Evolutionary conservation across 2,113 vertebrate species (phyloP).

Genomic region (Limanda limanda): DNA sequence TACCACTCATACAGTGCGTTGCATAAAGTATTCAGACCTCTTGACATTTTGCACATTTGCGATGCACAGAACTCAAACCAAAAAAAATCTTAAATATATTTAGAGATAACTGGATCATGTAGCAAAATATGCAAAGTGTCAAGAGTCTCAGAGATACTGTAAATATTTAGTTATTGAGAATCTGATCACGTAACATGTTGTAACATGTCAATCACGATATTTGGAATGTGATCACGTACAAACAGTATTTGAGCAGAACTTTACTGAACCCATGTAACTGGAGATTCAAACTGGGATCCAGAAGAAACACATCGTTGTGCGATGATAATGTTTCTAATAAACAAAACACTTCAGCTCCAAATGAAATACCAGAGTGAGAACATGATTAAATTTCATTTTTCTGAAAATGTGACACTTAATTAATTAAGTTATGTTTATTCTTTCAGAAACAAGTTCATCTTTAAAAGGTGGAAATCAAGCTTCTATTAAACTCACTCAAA

Average conservation of each 20-base stretch:
- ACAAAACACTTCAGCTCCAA: not conserved
- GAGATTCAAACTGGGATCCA: constrained; percentile 17
- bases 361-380: constrained; percentile 2
- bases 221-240: not conserved
- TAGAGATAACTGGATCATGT: constrained; percentile 2
- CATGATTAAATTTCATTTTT: constrained; percentile 18
- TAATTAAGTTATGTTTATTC: constrained; percentile 31
- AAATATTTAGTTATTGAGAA: constrained; percentile 33
- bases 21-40: constrained; percentile 39
- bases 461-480: constrained; percentile 13
- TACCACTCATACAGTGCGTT: not conserved
- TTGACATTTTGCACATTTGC: constrained; percentile 44
- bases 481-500: constrained; percentile 12
- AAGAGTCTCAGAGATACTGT: constrained; percentile 24
- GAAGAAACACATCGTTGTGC: constrained; percentile 9
- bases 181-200: constrained; percentile 2
- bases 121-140: constrained; percentile 31
- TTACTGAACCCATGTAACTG: not conserved
- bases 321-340: not conserved
- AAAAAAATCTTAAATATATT: constrained; percentile 19
- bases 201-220: not conserved
- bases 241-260: constrained; percentile 11
- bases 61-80: constrained; percentile 14
- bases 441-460: constrained; percentile 1
- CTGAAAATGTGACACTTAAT: constrained; percentile 22